phyloP scores from a whole-genome alignment of 2,888 invertebrate species.

The Clitarchus hookeri region DNA sequence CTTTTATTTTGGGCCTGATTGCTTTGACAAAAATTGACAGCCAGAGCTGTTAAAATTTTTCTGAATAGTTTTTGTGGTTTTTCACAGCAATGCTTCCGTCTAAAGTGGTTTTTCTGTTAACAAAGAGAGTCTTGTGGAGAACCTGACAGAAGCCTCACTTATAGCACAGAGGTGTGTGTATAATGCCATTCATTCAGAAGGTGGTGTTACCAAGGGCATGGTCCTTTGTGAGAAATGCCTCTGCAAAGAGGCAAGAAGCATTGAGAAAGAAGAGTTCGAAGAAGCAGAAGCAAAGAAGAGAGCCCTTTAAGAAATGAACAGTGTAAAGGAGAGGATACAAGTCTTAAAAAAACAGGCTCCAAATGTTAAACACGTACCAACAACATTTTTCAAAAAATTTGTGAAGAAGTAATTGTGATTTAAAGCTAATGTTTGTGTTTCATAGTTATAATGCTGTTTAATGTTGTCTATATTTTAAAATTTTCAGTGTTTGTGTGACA shows the following conservation, averaged over 20 bases:
- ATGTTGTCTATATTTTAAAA: not conserved
- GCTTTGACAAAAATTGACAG: not conserved
- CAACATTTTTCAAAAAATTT: not conserved
- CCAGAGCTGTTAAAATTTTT: not conserved
- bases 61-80: not conserved
- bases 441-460: not conserved
- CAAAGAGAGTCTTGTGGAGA: not conserved
- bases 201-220: not conserved
- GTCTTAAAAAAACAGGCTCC: not conserved
- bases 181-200: not conserved
- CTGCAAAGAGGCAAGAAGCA: too few relatives aligned
- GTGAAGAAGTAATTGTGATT: not conserved
- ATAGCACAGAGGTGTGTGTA: too few relatives aligned
- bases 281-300: not conserved
- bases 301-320: not conserved
- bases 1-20: not conserved
- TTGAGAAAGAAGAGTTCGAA: not conserved
- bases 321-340: not conserved
- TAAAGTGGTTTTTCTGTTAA: not conserved
- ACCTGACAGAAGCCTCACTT: too few relatives aligned
- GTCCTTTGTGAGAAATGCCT: not conserved
- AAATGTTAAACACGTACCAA: not conserved
- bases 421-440: not conserved
- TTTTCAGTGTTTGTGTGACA: not conserved
- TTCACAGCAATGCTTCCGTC: not conserved